These are phyloP conservation scores for Myotis pilosus DNA, from an alignment of 2,797 vertebrate genomes.

Conservation along the genomic window DNA sequence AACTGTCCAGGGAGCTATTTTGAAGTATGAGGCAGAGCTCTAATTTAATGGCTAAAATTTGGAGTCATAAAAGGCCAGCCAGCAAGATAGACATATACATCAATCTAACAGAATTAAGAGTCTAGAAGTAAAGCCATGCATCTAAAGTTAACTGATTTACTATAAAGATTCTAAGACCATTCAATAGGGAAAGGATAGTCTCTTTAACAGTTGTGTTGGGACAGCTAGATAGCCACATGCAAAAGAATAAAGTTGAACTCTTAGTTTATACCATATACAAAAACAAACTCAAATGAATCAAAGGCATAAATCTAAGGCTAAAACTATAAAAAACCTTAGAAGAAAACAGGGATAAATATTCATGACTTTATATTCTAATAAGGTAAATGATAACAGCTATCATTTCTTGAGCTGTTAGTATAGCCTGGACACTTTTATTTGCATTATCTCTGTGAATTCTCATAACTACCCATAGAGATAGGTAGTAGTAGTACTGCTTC, in stretches of 20 bases:
- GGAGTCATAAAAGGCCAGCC: not conserved
- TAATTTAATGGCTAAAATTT: not conserved
- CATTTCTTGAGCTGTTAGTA: conserved; percentile 41
- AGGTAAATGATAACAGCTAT: conserved; percentile 26
- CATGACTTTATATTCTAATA: conserved; percentile 33
- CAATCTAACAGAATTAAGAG: not conserved
- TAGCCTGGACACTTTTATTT: not conserved
- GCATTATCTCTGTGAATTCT: conserved; percentile 24
- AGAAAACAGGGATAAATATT: conserved; percentile 15
- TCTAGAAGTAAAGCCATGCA: not conserved
- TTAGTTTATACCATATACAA: not conserved
- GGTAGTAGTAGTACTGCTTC: not conserved
- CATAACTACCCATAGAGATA: not conserved
- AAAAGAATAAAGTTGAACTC: not conserved
- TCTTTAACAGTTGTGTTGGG: not conserved
- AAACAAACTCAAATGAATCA: not conserved
- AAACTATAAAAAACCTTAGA: conserved; percentile 4
- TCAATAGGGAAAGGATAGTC: not conserved
- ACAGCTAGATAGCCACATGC: not conserved
- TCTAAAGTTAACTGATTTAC: not conserved
- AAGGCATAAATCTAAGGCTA: not conserved
- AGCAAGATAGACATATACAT: not conserved
- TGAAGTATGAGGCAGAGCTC: not conserved
- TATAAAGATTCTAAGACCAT: not conserved
- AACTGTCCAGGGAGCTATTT: not conserved